A percentile compares a stretch with the other conserved stretches of the same genome.
Evolutionary conservation across 2,888 invertebrate genomes (phyloP).

Genomic region (Margaritifera margaritifera): DNA sequence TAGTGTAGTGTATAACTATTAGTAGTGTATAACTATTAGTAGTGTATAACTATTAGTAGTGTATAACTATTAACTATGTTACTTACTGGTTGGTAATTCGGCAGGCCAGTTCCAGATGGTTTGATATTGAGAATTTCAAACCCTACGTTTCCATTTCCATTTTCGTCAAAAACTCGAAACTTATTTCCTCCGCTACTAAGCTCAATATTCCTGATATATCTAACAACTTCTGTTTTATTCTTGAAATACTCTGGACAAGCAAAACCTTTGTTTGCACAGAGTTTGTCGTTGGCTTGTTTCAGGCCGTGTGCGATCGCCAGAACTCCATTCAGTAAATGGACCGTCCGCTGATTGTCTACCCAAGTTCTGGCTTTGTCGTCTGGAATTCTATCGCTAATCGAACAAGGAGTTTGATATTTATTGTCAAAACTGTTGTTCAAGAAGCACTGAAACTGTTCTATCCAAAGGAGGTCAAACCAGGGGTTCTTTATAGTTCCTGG

Average conservation of each 20-base stretch:
- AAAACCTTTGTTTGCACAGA: conserved; percentile 33
- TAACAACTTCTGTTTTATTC: conserved; percentile 1
- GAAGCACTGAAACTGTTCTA: conserved; percentile 45
- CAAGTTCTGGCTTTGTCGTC: conserved; percentile 13
- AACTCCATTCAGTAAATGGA: conserved; percentile 53
- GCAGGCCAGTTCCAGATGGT: too few relatives aligned
- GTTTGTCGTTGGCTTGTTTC: conserved; percentile 20
- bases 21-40: too few relatives aligned
- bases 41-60: too few relatives aligned
- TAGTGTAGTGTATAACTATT: too few relatives aligned
- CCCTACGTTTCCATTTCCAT: conserved; percentile 51
- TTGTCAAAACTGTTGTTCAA: conserved; percentile 42
- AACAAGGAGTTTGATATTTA: conserved; percentile 20
- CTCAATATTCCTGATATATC: conserved; percentile 1
- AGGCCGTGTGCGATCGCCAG: conserved; percentile 48
- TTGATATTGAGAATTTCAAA: conserved; percentile 49
- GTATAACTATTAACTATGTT: too few relatives aligned
- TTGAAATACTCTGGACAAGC: conserved; percentile 32
- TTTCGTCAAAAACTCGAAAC: conserved; percentile 41
- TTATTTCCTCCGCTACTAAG: conserved; percentile 1
- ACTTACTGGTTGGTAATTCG: too few relatives aligned
- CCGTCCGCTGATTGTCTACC: conserved; percentile 41
- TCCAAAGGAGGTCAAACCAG: conserved; percentile 56
- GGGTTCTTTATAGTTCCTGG: conserved; percentile 30
- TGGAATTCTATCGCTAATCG: conserved; percentile 8